Percentiles rank a stretch among this genome's conserved stretches.
These are phyloP conservation scores for Mycteria americana DNA, from an alignment of 2,797 vertebrate species.

Conservation along the genomic window DNA sequence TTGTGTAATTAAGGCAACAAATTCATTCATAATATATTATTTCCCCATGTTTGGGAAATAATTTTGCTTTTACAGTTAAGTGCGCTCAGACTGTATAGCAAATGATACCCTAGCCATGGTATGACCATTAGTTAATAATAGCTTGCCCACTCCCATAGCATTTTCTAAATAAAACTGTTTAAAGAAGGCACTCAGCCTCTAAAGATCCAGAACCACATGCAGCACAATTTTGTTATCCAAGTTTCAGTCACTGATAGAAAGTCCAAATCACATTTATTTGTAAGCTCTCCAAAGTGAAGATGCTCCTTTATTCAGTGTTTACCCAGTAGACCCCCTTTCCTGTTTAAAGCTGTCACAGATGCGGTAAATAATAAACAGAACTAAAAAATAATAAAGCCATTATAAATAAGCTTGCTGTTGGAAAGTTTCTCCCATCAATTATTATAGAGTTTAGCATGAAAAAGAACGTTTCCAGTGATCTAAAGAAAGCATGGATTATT, in stretches of 20 bases:
- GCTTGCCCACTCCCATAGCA: not conserved
- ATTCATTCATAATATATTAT: not conserved
- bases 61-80: not conserved
- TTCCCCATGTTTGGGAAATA: not conserved
- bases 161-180: slow-evolving; percentile 17
- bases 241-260: not conserved
- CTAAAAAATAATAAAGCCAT: not conserved
- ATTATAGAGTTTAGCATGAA: not conserved
- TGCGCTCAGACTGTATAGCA: not conserved
- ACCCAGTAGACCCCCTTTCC: not conserved
- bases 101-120: not conserved
- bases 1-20: slow-evolving; percentile 16
- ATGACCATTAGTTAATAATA: slow-evolving; percentile 17
- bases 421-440: not conserved
- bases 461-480: not conserved
- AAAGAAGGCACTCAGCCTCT: not conserved
- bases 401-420: not conserved
- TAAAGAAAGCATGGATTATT: not conserved
- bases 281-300: not conserved
- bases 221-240: not conserved
- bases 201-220: not conserved
- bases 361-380: not conserved
- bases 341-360: not conserved
- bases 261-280: not conserved
- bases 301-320: not conserved